Evolutionary conservation across 2,113 vertebrate genomes (phyloP).

Genomic region (Anhinga rufa): DNA sequence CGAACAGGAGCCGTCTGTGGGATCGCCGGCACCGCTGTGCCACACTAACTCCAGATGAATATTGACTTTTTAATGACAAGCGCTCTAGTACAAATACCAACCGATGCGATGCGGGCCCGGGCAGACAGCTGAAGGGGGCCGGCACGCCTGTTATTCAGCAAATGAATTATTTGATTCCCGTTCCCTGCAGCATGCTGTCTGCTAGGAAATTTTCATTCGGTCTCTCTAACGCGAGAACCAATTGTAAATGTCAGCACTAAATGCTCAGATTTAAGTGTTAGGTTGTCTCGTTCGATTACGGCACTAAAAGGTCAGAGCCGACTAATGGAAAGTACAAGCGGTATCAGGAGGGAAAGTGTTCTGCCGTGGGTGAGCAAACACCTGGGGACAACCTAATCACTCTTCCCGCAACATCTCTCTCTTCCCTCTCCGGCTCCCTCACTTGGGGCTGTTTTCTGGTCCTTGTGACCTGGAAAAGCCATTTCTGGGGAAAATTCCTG

Average conservation of each 20-base stretch:
- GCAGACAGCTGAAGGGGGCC: neutral
- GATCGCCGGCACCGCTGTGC: neutral
- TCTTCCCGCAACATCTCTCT: constrained; percentile 26
- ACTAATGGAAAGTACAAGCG: constrained; percentile 63
- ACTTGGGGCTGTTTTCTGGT: neutral
- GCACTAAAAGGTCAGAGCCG: constrained; percentile 62
- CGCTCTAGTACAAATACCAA: neutral
- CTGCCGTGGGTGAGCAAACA: constrained; percentile 40
- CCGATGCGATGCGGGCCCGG: neutral
- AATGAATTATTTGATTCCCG: constrained; percentile 49
- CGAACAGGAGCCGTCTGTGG: neutral
- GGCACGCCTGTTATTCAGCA: neutral
- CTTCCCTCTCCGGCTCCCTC: neutral
- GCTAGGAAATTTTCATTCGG: constrained; percentile 63
- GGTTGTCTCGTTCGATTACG: constrained; percentile 67
- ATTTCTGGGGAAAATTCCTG: neutral
- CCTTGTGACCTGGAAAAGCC: neutral
- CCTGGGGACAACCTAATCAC: constrained; percentile 49
- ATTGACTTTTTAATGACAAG: constrained; percentile 30
- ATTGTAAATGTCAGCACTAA: constrained; percentile 68
- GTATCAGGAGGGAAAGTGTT: constrained; percentile 33
- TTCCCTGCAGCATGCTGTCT: constrained; percentile 25
- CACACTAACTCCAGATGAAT: neutral
- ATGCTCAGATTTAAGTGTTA: constrained; percentile 50
- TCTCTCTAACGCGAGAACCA: constrained; percentile 30